Evolutionary conservation across 2,113 vertebrate species (phyloP).

Genomic region (Siphamia tubifer): DNA sequence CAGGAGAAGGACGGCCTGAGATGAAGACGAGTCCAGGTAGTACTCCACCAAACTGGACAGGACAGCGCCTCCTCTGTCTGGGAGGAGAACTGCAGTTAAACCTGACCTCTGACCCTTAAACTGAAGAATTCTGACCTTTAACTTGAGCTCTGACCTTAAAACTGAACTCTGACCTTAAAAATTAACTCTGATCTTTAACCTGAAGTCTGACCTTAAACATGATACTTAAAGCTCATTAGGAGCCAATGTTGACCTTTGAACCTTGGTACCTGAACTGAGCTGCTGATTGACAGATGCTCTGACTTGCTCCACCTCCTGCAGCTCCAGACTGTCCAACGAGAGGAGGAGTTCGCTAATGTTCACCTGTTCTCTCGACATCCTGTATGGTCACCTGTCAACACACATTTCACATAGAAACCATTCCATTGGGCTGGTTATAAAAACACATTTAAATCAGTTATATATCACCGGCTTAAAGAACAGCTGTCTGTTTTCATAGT

Average conservation of each 20-base stretch:
- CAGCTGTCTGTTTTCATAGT: too few species aligned
- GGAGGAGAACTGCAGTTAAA: not conserved
- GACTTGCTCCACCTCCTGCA: slow-evolving; percentile 87
- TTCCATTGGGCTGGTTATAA: too few species aligned
- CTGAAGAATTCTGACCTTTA: too few species aligned
- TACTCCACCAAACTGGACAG: slow-evolving; percentile 90
- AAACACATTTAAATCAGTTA: too few species aligned
- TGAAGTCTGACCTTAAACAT: too few species aligned
- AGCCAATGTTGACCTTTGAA: too few species aligned
- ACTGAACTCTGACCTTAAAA: too few species aligned
- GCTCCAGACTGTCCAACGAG: slow-evolving; percentile 88
- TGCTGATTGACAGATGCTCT: slow-evolving; percentile 85
- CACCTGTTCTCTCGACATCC: slow-evolving; percentile 88
- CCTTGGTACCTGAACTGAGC: slow-evolving; percentile 87
- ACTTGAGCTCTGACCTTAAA: too few species aligned
- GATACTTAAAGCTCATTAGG: too few species aligned
- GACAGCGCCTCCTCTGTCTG: slow-evolving; percentile 91
- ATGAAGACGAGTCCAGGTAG: slow-evolving; percentile 89
- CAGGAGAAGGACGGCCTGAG: slow-evolving; percentile 87
- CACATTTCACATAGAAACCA: slow-evolving; percentile 7
- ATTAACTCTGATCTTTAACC: too few species aligned
- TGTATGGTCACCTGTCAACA: slow-evolving; percentile 10
- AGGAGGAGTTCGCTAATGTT: slow-evolving; percentile 87
- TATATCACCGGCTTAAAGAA: too few species aligned
- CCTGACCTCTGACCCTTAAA: too few species aligned